Evolutionary conservation across 1,140 invertebrate species (phyloP).

Genomic region (Drepana arcuata): DNA sequence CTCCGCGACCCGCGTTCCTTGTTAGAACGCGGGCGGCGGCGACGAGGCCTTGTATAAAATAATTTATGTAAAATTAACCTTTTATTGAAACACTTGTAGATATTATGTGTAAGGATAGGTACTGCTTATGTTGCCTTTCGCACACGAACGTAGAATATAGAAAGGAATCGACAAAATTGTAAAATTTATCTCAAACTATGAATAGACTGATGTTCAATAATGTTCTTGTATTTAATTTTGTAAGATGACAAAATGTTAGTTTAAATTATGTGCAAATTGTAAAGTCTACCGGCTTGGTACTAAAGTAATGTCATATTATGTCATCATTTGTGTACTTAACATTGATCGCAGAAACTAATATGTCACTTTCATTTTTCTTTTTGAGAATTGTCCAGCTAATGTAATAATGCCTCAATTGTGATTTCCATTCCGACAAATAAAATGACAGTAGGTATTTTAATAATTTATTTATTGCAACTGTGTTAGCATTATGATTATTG

Average conservation of each 20-base stretch:
- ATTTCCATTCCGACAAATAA: slow-evolving; percentile 47
- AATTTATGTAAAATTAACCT: slow-evolving; percentile 50
- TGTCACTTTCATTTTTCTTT: slow-evolving; percentile 68
- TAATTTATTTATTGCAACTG: slow-evolving; percentile 60
- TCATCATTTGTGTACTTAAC: slow-evolving; percentile 62
- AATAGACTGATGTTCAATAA: slow-evolving; percentile 72
- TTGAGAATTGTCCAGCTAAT: slow-evolving; percentile 43
- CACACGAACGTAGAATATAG: slow-evolving; percentile 51
- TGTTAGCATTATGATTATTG: slow-evolving; percentile 38
- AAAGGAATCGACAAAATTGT: slow-evolving; percentile 68
- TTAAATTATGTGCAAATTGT: slow-evolving; percentile 64
- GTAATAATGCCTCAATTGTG: slow-evolving; percentile 26
- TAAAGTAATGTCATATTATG: no score
- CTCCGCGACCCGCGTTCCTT: slow-evolving; percentile 12
- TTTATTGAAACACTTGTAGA: slow-evolving; percentile 48
- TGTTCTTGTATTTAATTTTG: slow-evolving; percentile 71
- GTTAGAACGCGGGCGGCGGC: slow-evolving; percentile 15
- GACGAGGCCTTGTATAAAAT: slow-evolving; percentile 32
- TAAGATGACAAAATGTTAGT: slow-evolving; percentile 69
- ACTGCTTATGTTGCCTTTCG: slow-evolving; percentile 64
- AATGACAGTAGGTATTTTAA: slow-evolving; percentile 62
- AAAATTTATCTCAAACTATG: slow-evolving; percentile 69
- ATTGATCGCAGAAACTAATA: slow-evolving; percentile 47
- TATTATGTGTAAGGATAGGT: slow-evolving; percentile 32
- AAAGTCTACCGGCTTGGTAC: no score